Conservation (phyloP, 2,113 vertebrate species). For the Crocuta crocuta region DNA sequence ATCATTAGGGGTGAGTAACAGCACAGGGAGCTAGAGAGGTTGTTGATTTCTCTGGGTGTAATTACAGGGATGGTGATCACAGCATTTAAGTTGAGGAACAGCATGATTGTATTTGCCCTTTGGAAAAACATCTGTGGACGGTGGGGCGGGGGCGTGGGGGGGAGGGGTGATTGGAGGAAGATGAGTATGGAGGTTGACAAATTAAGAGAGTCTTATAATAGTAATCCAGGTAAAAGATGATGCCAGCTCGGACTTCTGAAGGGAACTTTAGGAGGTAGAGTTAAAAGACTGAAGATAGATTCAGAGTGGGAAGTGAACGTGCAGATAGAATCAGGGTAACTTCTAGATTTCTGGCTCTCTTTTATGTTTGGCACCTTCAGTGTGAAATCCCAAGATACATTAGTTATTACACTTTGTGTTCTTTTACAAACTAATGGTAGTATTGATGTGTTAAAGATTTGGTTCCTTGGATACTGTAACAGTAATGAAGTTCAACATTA, state of each 20-base stretch:
- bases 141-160: background rate
- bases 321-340: background rate
- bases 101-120: background rate
- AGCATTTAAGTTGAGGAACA: background rate
- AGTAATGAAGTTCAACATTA: background rate
- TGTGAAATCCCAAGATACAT: background rate
- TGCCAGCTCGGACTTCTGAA: background rate
- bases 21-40: background rate
- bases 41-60: background rate
- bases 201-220: background rate
- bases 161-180: background rate
- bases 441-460: background rate
- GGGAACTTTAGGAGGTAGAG: background rate
- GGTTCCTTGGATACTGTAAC: background rate
- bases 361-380: background rate
- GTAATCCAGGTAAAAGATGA: background rate
- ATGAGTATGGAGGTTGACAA: background rate
- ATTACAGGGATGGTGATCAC: background rate
- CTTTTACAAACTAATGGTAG: background rate
- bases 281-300: slow-evolving; percentile 10
- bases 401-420: background rate
- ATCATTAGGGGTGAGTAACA: background rate
- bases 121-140: background rate
- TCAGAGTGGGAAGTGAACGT: background rate
- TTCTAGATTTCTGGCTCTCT: slow-evolving; percentile 3